These are phyloP conservation scores for Euglossa dilemma DNA, from an alignment of 1,140 invertebrate species.

Conservation along the genomic window DNA sequence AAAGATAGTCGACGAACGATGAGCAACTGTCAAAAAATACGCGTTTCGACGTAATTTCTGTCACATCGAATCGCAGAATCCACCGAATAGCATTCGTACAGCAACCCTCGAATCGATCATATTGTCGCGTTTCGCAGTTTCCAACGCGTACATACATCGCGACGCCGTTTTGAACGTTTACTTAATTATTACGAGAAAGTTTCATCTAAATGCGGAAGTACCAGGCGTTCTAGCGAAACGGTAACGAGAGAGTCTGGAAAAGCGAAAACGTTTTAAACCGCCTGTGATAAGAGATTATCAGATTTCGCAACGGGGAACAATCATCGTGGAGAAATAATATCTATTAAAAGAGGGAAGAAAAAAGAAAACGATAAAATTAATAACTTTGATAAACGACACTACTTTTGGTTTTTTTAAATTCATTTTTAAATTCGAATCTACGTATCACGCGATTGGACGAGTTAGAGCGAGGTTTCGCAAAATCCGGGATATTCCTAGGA, in stretches of 20 bases:
- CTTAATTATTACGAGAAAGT: constrained; percentile 47
- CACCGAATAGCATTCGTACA: too few relatives aligned
- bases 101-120: neutral
- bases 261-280: constrained; percentile 6
- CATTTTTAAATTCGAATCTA: neutral
- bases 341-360: neutral
- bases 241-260: constrained; percentile 34
- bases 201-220: constrained; percentile 39
- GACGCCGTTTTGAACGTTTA: neutral
- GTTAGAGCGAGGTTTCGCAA: neutral
- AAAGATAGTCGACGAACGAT: neutral
- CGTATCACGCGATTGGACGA: neutral
- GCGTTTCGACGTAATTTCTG: neutral
- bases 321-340: neutral
- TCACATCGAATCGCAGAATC: neutral
- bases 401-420: too few relatives aligned
- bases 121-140: neutral
- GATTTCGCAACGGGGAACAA: neutral
- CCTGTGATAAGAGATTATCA: neutral
- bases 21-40: neutral
- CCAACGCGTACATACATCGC: neutral
- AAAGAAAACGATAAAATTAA: neutral
- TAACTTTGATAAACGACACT: neutral
- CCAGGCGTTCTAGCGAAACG: constrained; percentile 36
- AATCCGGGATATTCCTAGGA: neutral